Evolutionary conservation across 2,888 invertebrate species (phyloP).

Genomic region (Lasioglossum oenotherae): DNA sequence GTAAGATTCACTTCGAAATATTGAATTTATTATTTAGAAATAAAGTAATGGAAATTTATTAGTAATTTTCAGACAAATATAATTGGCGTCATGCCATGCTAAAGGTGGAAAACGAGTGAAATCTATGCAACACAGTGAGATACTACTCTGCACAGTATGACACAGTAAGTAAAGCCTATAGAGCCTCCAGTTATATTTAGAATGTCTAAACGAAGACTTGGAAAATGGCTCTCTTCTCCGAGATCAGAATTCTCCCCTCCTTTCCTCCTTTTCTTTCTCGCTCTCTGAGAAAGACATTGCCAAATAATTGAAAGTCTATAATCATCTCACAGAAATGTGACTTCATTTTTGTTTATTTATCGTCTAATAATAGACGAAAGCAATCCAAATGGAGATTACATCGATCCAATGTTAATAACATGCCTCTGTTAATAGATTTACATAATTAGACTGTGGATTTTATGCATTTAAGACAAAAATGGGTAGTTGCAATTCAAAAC

Average conservation of each 20-base stretch:
- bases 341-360: background rate
- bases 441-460: no score
- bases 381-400: background rate
- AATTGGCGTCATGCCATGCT: slow-evolving; percentile 79
- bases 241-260: slow-evolving; percentile 67
- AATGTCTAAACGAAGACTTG: slow-evolving; percentile 84
- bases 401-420: background rate
- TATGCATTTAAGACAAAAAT: no score
- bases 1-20: slow-evolving; percentile 38
- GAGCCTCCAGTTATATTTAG: slow-evolving; percentile 83
- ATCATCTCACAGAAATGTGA: slow-evolving; percentile 12
- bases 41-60: slow-evolving; percentile 65
- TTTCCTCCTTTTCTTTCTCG: slow-evolving; percentile 45
- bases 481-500: no score
- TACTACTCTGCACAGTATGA: slow-evolving; percentile 78
- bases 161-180: slow-evolving; percentile 80
- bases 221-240: slow-evolving; percentile 82
- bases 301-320: slow-evolving; percentile 44
- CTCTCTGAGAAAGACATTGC: slow-evolving; percentile 26
- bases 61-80: slow-evolving; percentile 72
- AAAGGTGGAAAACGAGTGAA: slow-evolving; percentile 78
- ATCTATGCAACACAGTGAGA: slow-evolving; percentile 79
- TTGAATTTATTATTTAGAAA: slow-evolving; percentile 44
- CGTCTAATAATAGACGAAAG: slow-evolving; percentile 1
- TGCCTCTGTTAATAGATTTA: background rate